Base-by-base conservation (phyloP, 2,113 vertebrate genomes). In the Synchiropus splendidus region DNA sequence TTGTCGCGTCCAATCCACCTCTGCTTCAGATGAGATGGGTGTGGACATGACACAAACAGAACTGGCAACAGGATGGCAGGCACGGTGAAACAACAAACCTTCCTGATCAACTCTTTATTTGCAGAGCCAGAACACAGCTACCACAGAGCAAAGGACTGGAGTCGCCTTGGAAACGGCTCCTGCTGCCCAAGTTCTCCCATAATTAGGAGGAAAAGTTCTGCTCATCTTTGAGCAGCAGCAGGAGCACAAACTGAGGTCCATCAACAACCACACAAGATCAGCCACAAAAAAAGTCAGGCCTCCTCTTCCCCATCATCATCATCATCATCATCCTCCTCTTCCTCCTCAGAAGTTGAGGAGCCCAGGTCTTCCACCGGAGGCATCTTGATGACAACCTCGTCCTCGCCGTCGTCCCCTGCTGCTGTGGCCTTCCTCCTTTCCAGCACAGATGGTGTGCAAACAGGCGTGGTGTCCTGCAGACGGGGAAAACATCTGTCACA, bases 391-490 rank as follows among this genome's bases (percentile, higher is more conserved):
- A 85, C 40, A 2, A 96, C 72, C 71, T 96, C 92, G 1, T 87
- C 74, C 2, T 76, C 83, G 0, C 6, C 68, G 1, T 83, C 64
- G 1, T 75, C 60, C 0, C 54, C 41, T 0, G 5, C 14, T 6
- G 46, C 75, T 39, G 77, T 53, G 32, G 85, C 85, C 62, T 87
- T 89, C 61, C 90, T 87, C 67, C 59, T 88, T 67, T 91, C 86
- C 2, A 97, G 72, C 58, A 90, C 61, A 1, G 89, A 70, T 10
- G 94, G 92, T 8, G 94, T 92, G 68, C 92, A 97, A 39, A 90
- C 75, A 0, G 91, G 91, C 2, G 92, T 97, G 27, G 67, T 32
- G 16, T 78, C 88, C 92, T 96, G 67, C 11, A 2, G 43, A 0
- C n/a, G n/a, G 15, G 6, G 21, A 27, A 27, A 27, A 4, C 21